A percentile compares a stretch with the other conserved stretches of the same genome.
Conservation (phyloP, 2,888 invertebrate species). For the Boloria euphrosyne region DNA sequence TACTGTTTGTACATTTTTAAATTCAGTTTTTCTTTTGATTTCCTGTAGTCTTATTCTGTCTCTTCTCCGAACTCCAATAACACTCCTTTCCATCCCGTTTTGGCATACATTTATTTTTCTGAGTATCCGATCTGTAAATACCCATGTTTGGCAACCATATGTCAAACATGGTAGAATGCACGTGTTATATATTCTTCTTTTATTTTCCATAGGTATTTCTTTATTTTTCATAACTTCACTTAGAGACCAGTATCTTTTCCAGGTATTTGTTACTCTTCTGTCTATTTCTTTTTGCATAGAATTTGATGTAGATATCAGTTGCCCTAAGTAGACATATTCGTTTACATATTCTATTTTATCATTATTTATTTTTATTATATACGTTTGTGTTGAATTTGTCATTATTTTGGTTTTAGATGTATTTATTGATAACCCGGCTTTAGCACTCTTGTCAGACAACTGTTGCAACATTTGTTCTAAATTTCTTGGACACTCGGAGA, state of each 20-base stretch:
- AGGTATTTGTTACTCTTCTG: neutral
- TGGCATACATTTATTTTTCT: too few relatives aligned
- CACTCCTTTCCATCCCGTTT: too few relatives aligned
- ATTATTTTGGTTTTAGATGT: conserved; percentile 31
- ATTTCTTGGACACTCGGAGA: conserved; percentile 32
- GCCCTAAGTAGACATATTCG: too few relatives aligned
- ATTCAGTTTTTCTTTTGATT: too few relatives aligned
- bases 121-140: too few relatives aligned
- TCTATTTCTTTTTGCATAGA: too few relatives aligned
- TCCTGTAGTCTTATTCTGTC: too few relatives aligned
- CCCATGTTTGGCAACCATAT: conserved; percentile 12
- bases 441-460: conserved; percentile 31
- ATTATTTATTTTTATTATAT: too few relatives aligned
- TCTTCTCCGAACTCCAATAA: too few relatives aligned
- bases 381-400: neutral
- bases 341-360: too few relatives aligned
- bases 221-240: neutral
- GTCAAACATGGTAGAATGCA: conserved; percentile 8
- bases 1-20: too few relatives aligned
- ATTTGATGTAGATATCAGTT: too few relatives aligned
- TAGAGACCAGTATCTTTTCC: neutral
- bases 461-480: conserved; percentile 36
- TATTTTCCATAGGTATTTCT: neutral
- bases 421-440: conserved; percentile 35
- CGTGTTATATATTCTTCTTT: conserved; percentile 4